Evolutionary conservation across 2,113 vertebrate genomes (phyloP).

Genomic region (Lamprotornis superbus): DNA sequence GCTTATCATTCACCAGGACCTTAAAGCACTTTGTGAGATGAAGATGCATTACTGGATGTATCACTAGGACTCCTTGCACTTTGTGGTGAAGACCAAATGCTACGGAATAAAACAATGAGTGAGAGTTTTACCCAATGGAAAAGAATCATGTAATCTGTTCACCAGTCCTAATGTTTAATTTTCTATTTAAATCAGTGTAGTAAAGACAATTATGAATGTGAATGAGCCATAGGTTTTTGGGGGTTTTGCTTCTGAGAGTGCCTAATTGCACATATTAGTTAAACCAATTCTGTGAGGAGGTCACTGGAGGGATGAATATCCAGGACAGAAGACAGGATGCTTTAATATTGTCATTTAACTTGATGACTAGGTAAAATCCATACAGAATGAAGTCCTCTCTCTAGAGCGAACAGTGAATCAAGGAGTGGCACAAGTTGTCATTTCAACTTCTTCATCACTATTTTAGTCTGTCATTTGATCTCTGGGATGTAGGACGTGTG

Average conservation of each 20-base stretch:
- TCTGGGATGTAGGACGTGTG: background rate
- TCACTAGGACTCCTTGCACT: background rate
- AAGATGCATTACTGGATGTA: background rate
- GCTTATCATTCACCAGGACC: background rate
- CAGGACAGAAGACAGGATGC: background rate
- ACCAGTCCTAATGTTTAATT: background rate
- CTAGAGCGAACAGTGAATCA: background rate
- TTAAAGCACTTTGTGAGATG: slow-evolving; percentile 30
- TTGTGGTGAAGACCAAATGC: background rate
- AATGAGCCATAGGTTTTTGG: background rate
- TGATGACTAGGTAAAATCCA: background rate
- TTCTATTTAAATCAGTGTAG: background rate
- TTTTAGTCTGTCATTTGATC: background rate
- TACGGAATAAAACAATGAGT: background rate
- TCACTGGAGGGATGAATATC: background rate
- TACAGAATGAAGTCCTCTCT: background rate
- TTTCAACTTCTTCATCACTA: background rate
- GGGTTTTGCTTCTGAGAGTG: background rate
- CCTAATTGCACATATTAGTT: background rate
- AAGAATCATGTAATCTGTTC: background rate
- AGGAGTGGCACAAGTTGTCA: background rate
- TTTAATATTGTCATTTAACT: background rate
- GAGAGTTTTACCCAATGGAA: background rate
- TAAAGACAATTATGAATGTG: background rate
- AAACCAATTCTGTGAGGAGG: background rate